Evolutionary conservation across 2,888 invertebrate species (phyloP).

Genomic region (Hypercompe scribonia): DNA sequence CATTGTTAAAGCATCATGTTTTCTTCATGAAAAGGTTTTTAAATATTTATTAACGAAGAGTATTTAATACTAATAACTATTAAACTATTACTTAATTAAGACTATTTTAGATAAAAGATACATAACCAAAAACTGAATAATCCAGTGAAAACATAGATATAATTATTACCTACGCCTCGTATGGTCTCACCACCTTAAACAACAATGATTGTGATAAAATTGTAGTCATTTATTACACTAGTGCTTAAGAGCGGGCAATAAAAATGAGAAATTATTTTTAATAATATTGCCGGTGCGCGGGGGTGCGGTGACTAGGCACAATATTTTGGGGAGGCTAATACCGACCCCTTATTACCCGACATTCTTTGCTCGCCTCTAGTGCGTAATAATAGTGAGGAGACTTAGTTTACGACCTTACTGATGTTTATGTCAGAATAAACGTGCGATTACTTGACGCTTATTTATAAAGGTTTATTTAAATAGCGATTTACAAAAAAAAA

Average conservation of each 20-base stretch:
- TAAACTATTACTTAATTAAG: no score
- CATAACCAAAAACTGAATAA: neutral
- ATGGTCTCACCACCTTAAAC: slow-evolving; percentile 22
- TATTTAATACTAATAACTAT: no score
- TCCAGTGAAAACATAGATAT: neutral
- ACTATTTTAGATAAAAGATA: neutral
- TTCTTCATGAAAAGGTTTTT: no score
- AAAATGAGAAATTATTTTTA: slow-evolving; percentile 87
- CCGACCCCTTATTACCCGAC: slow-evolving; percentile 69
- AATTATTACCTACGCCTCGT: neutral
- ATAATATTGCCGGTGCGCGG: slow-evolving; percentile 72
- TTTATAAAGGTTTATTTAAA: slow-evolving; percentile 38
- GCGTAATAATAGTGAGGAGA: slow-evolving; percentile 75
- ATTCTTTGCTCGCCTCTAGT: slow-evolving; percentile 73
- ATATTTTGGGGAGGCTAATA: slow-evolving; percentile 74
- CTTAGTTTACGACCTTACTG: slow-evolving; percentile 76
- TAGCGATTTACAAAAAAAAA: slow-evolving; percentile 2
- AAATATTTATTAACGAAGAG: no score
- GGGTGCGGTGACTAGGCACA: slow-evolving; percentile 70
- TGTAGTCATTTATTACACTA: slow-evolving; percentile 73
- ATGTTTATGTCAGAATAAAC: slow-evolving; percentile 72
- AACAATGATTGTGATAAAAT: slow-evolving; percentile 51
- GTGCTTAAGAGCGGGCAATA: slow-evolving; percentile 75
- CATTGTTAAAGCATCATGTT: no score
- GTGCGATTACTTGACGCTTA: slow-evolving; percentile 39